These are phyloP conservation scores for Styela plicata DNA, from an alignment of 23 tunicate genomes.

Conservation along the genomic window DNA sequence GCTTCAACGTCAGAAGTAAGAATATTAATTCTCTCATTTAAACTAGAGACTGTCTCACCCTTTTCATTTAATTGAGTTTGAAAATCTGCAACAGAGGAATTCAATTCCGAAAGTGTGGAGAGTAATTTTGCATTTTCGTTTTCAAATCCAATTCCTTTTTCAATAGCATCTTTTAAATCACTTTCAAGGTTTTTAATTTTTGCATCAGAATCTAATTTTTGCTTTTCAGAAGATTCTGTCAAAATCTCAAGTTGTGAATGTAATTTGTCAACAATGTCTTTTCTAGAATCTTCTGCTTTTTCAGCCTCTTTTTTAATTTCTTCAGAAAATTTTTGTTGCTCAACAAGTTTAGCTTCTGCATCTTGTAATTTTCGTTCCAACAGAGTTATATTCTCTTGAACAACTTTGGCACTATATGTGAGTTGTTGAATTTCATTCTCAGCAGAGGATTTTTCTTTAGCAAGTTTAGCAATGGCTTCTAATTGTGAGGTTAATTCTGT, in stretches of 20 bases:
- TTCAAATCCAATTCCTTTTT: not conserved
- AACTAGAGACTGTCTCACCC: not conserved
- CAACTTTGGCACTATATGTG: not conserved
- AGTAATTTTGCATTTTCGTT: not conserved
- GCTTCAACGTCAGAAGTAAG: not conserved
- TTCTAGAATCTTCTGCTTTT: conserved; percentile 9
- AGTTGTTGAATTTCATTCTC: not conserved
- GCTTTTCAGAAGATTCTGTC: not conserved
- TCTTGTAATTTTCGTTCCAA: conserved; percentile 21
- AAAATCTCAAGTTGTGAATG: not conserved
- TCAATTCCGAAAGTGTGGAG: not conserved
- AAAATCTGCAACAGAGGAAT: not conserved
- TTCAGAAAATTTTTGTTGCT: conserved; percentile 4
- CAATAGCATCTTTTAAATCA: not conserved
- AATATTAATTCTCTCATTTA: not conserved
- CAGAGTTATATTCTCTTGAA: not conserved
- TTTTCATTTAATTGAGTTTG: conserved; percentile 17
- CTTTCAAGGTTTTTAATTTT: not conserved
- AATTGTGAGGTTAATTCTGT: conserved; percentile 34
- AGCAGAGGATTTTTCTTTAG: not conserved
- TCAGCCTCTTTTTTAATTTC: conserved; percentile 25
- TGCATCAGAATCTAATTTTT: not conserved
- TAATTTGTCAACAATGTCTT: conserved; percentile 4
- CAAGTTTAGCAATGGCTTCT: not conserved
- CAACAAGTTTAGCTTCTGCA: not conserved